These are phyloP conservation scores for Enhydra lutris DNA, from an alignment of 2,113 vertebrate genomes.

Conservation along the genomic window DNA sequence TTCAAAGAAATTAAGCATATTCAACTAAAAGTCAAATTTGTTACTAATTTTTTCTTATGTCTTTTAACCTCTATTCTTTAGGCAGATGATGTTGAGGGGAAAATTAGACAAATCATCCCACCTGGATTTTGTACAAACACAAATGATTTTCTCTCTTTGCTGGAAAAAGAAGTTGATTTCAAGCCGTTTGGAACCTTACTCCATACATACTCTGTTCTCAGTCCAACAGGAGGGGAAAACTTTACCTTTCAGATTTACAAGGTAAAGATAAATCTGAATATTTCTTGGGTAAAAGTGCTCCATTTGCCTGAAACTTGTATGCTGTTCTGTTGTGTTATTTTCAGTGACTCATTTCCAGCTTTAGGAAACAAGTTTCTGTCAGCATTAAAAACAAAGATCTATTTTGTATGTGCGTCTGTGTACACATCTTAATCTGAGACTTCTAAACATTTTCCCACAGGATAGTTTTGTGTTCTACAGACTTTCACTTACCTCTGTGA, in stretches of 20 bases:
- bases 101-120: slow-evolving; percentile 95
- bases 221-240: slow-evolving; percentile 91
- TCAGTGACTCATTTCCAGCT: slow-evolving; percentile 26
- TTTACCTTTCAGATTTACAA: slow-evolving; percentile 95
- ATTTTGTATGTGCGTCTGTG: slow-evolving; percentile 47
- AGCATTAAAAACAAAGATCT: slow-evolving; percentile 34
- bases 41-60: slow-evolving; percentile 42
- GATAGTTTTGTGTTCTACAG: slow-evolving; percentile 67
- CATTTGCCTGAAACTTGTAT: slow-evolving; percentile 19
- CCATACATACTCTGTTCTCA: slow-evolving; percentile 92
- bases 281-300: slow-evolving; percentile 29
- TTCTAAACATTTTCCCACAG: slow-evolving; percentile 69
- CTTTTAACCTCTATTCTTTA: slow-evolving; percentile 72
- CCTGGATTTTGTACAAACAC: slow-evolving; percentile 93
- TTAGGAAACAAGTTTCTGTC: slow-evolving; percentile 29
- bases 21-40: slow-evolving; percentile 16
- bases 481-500: slow-evolving; percentile 75
- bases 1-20: slow-evolving; percentile 32
- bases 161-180: slow-evolving; percentile 98
- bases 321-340: slow-evolving; percentile 40
- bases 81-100: slow-evolving; percentile 95
- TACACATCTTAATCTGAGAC: slow-evolving; percentile 68
- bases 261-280: slow-evolving; percentile 80
- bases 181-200: slow-evolving; percentile 94
- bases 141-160: slow-evolving; percentile 93